Base-by-base conservation (phyloP, 2,797 vertebrate species). In the Liparis tanakae region DNA sequence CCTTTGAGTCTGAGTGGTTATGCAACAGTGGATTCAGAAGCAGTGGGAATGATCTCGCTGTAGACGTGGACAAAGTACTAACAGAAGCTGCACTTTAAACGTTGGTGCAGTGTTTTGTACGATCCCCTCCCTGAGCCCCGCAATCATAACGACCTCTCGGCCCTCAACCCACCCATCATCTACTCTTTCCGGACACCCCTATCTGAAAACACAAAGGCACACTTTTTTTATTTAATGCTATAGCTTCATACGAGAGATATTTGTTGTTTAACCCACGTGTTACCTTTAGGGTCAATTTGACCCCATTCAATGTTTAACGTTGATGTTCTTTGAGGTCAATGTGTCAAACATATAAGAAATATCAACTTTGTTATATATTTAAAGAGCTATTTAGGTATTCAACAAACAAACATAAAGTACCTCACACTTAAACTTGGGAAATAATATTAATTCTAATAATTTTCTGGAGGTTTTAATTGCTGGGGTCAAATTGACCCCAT, bases 11-110 rank as follows among this genome's bases (percentile, higher is more conserved):
- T 10, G 37, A 76, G 66, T 41, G 18, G 65, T 72, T 91, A 86
- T 79, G 81, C 80, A 87, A 91, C 63, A 46, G 37, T 14, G 58
- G 48, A 74, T 78, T 88, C 84, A 76, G 85, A 81, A 81, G 73
- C 74, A 57, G 80, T 82, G 75, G 80, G 86, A 88, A 85, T 85
- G 80, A 68, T 79, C 74, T 67, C 69, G 81, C 77, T 79, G 82
- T 82, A 84, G 84, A 86, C 71, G 72, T 82, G 83, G 72, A 85
- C n/a, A 1, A 76, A 86, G 74, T 85, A 82, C 81, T 10, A 85
- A 81, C 76, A 82, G 62, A 81, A 81, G 78, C 84, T 64, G 84
- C 78, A 76, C 70, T 88, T 85, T 71, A 76, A 78, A 10, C 18
- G 66, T 79, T 67, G 10, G 22, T 34, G 17, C 54, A 72, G 70